Conservation (phyloP, 1,140 invertebrate genomes). For the Zeugodacus cucurbitae region DNA sequence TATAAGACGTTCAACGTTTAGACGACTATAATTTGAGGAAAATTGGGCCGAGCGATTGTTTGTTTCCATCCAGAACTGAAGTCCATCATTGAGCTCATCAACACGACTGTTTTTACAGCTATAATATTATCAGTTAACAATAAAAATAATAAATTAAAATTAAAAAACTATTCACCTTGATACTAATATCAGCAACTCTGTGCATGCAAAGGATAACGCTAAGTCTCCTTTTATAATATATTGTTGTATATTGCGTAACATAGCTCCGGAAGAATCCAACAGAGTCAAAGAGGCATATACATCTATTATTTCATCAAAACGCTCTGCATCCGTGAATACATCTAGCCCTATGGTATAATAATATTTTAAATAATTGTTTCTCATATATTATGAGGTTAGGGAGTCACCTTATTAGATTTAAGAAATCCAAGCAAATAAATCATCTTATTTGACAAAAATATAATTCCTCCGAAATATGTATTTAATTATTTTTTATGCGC, state of each 20-base stretch:
- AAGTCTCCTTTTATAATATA: not conserved
- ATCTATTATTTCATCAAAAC: not conserved
- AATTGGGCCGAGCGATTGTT: not conserved
- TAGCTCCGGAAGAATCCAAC: not conserved
- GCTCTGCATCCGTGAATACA: not conserved
- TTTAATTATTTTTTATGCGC: too few species aligned
- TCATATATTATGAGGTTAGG: not conserved
- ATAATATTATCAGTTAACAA: not conserved
- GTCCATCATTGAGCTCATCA: not conserved
- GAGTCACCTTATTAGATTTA: not conserved
- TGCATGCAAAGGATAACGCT: not conserved
- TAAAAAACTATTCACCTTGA: not conserved
- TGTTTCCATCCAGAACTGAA: not conserved
- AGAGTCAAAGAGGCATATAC: not conserved
- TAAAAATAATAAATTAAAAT: not conserved
- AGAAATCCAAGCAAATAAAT: not conserved
- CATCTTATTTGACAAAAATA: too few species aligned
- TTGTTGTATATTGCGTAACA: not conserved
- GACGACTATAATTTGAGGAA: conserved; percentile 2
- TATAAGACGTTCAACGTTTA: not conserved
- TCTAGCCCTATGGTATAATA: not conserved
- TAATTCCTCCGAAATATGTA: too few species aligned
- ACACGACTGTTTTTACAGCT: not conserved
- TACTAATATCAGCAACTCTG: not conserved
- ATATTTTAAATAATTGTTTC: too few species aligned